phyloP scores from a whole-genome alignment of 2,113 vertebrate genomes.

The Glaucidium brasilianum region DNA sequence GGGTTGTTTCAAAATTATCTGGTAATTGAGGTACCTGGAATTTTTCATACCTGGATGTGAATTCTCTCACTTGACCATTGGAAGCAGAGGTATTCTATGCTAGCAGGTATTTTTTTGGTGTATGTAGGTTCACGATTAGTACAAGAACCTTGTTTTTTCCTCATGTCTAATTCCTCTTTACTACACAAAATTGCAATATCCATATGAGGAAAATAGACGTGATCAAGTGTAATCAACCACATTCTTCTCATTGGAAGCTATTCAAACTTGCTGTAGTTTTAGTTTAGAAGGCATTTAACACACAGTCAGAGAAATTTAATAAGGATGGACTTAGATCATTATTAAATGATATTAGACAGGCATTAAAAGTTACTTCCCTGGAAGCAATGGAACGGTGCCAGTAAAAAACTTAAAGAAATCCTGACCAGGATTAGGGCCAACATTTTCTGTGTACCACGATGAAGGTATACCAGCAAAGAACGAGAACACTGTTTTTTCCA shows the following conservation, averaged over 20 bases:
- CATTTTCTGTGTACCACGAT: neutral
- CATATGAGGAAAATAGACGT: neutral
- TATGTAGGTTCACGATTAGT: neutral
- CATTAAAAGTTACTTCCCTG: constrained; percentile 1
- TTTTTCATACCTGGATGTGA: neutral
- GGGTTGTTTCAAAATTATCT: neutral
- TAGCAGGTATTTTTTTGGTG: neutral
- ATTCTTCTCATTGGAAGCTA: neutral
- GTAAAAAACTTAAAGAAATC: neutral
- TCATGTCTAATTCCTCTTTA: neutral
- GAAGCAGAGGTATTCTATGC: neutral
- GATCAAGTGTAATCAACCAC: neutral
- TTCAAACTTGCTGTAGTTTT: neutral
- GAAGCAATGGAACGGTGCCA: neutral
- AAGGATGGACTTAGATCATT: neutral
- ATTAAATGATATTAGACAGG: neutral
- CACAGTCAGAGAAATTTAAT: neutral
- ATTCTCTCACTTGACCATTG: neutral
- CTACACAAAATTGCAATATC: neutral
- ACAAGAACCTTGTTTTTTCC: neutral
- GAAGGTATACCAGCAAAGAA: neutral
- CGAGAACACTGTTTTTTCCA: neutral
- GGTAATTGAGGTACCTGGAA: neutral
- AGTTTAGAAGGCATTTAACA: neutral
- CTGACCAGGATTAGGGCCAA: neutral